Conservation (phyloP, 2,113 vertebrate species). For the Eudorcas thomsonii region DNA sequence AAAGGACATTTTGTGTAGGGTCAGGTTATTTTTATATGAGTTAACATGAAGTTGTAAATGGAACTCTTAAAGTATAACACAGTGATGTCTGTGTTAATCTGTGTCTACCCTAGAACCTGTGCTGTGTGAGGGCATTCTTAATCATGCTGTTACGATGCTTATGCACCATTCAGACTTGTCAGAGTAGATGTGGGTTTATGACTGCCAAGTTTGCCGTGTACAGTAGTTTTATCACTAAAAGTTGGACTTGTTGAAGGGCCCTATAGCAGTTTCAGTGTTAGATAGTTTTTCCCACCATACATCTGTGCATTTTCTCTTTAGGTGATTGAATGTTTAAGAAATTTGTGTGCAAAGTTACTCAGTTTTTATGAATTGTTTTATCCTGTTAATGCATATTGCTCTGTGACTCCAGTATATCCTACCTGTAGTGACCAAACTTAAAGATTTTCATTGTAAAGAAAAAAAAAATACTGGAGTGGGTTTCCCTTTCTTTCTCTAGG, state of each 20-base stretch:
- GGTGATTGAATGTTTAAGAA: slow-evolving; percentile 91
- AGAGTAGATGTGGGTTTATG: too few species aligned
- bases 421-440: slow-evolving; percentile 99
- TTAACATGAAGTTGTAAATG: slow-evolving; percentile 90
- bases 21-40: slow-evolving; percentile 93
- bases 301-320: slow-evolving; percentile 92
- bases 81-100: slow-evolving; percentile 86
- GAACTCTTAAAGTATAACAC: slow-evolving; percentile 84
- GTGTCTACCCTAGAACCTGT: slow-evolving; percentile 78
- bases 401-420: slow-evolving; percentile 97
- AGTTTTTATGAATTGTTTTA: slow-evolving; percentile 91
- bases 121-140: too few species aligned
- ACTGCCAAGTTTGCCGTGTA: too few species aligned
- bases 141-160: too few species aligned
- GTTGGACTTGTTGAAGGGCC: too few species aligned
- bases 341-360: slow-evolving; percentile 93
- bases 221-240: too few species aligned
- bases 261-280: slow-evolving; percentile 87
- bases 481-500: background rate
- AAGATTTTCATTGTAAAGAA: slow-evolving; percentile 86
- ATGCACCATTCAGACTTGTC: too few species aligned
- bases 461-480: background rate
- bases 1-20: slow-evolving; percentile 89
- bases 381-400: slow-evolving; percentile 95
- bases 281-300: slow-evolving; percentile 87